Conservation (phyloP, 2,113 vertebrate species). For the Campylomormyrus tamandua region DNA sequence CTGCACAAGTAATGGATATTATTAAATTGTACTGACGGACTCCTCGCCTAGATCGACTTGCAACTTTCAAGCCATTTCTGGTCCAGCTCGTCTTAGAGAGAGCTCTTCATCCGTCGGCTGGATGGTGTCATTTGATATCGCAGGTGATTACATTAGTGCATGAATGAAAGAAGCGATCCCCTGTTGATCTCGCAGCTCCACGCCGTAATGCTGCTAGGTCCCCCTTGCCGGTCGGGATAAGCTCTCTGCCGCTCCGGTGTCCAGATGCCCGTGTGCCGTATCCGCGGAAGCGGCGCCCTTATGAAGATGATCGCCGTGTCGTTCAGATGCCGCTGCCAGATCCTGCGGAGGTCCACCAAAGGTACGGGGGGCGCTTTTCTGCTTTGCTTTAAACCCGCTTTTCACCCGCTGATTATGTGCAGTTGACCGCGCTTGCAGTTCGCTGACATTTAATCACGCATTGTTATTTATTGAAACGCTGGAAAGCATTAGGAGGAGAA, state of each 20-base stretch:
- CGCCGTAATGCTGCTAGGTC: slow-evolving; percentile 27
- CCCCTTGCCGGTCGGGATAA: slow-evolving; percentile 65
- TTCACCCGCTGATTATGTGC: not conserved
- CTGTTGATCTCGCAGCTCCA: slow-evolving; percentile 41
- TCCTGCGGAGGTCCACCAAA: slow-evolving; percentile 92
- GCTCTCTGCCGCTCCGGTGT: slow-evolving; percentile 55
- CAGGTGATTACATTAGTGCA: not conserved
- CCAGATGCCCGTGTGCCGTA: slow-evolving; percentile 64
- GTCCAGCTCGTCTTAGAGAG: not conserved
- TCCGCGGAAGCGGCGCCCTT: slow-evolving; percentile 59
- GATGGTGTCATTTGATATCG: not conserved
- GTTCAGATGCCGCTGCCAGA: slow-evolving; percentile 97
- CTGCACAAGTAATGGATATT: not conserved
- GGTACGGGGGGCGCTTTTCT: slow-evolving; percentile 62
- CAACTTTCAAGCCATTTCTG: not conserved
- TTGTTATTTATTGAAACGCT: not conserved
- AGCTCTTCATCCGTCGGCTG: not conserved
- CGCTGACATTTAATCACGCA: slow-evolving; percentile 14
- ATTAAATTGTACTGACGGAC: not conserved
- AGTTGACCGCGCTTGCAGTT: not conserved
- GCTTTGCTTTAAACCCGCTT: not conserved
- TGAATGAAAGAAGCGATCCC: not conserved
- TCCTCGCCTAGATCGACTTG: not conserved
- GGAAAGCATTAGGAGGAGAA: not conserved
- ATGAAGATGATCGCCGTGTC: slow-evolving; percentile 92